Percentiles rank a stretch among this genome's conserved stretches.
Evolutionary conservation across 2,888 invertebrate genomes (phyloP).

Genomic region (Epirrhoe alternata): DNA sequence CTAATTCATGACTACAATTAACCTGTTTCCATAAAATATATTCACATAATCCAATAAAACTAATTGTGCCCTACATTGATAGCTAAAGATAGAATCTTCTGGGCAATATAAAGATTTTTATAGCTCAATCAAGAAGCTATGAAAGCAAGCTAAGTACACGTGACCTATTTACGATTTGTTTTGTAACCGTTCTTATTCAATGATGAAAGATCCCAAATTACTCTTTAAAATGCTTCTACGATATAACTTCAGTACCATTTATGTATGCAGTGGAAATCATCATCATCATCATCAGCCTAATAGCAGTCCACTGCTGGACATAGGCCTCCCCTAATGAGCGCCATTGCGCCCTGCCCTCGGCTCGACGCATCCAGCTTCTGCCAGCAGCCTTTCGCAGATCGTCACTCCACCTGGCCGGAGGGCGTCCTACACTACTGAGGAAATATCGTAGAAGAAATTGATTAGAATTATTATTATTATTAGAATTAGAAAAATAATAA

Average conservation of each 20-base stretch:
- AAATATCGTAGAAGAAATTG: not conserved
- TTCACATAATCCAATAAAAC: conserved; percentile 26
- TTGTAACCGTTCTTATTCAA: conserved; percentile 11
- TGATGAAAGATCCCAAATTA: conserved; percentile 19
- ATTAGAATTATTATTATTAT: too few relatives aligned
- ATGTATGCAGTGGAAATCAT: too few relatives aligned
- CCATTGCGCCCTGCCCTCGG: too few relatives aligned
- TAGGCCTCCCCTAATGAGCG: too few relatives aligned
- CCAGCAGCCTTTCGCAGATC: too few relatives aligned
- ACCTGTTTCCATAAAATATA: conserved; percentile 19
- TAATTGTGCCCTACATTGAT: conserved; percentile 34
- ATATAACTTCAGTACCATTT: not conserved
- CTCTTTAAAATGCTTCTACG: not conserved
- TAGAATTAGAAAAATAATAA: too few relatives aligned
- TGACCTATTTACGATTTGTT: conserved; percentile 30
- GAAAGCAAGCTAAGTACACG: conserved; percentile 25
- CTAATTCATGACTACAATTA: conserved; percentile 21
- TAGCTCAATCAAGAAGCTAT: conserved; percentile 34
- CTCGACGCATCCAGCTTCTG: too few relatives aligned
- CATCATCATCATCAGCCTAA: too few relatives aligned
- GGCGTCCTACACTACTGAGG: too few relatives aligned
- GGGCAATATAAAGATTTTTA: conserved; percentile 28
- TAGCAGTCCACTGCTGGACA: too few relatives aligned
- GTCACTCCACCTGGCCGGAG: too few relatives aligned
- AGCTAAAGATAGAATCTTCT: conserved; percentile 25